These are phyloP conservation scores for Seriola rivoliana DNA, from an alignment of 2,113 vertebrate genomes.

Conservation along the genomic window DNA sequence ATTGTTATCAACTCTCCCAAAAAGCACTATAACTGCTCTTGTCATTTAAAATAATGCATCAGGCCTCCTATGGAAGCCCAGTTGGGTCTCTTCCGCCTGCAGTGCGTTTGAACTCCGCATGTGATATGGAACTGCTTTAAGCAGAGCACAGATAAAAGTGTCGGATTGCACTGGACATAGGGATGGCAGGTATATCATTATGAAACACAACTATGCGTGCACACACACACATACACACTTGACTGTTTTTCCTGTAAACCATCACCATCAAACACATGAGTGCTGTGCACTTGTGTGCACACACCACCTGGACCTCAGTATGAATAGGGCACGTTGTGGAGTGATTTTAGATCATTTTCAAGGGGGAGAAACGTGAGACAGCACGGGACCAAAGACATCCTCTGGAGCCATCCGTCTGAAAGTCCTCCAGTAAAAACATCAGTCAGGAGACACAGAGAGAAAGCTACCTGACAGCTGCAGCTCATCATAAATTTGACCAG, in stretches of 20 bases:
- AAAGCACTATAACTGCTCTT: conserved; percentile 1
- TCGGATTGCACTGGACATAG: conserved; percentile 36
- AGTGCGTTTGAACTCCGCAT: conserved; percentile 64
- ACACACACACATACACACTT: background rate
- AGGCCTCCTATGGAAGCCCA: conserved; percentile 50
- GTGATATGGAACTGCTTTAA: conserved; percentile 57
- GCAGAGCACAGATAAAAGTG: conserved; percentile 58
- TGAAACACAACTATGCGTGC: conserved; percentile 18
- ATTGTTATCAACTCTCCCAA: background rate
- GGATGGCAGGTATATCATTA: conserved; percentile 36
- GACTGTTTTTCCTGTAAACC: conserved; percentile 27
- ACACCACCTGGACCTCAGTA: conserved; percentile 52
- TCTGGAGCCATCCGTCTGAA: conserved; percentile 51
- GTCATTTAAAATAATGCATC: conserved; percentile 39
- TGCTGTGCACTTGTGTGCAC: background rate
- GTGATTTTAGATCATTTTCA: conserved; percentile 64
- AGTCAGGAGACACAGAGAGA: conserved; percentile 31
- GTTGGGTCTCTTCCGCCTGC: conserved; percentile 53
- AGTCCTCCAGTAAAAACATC: conserved; percentile 71
- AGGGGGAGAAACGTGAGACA: conserved; percentile 62
- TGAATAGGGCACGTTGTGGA: conserved; percentile 47
- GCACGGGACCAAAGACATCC: conserved; percentile 66
- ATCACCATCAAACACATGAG: background rate
- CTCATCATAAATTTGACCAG: conserved; percentile 50
- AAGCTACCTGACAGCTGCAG: conserved; percentile 67